A percentile compares a stretch with the other conserved stretches of the same genome.
Conservation (phyloP, 2,113 vertebrate genomes). For the Aythya baeri region DNA sequence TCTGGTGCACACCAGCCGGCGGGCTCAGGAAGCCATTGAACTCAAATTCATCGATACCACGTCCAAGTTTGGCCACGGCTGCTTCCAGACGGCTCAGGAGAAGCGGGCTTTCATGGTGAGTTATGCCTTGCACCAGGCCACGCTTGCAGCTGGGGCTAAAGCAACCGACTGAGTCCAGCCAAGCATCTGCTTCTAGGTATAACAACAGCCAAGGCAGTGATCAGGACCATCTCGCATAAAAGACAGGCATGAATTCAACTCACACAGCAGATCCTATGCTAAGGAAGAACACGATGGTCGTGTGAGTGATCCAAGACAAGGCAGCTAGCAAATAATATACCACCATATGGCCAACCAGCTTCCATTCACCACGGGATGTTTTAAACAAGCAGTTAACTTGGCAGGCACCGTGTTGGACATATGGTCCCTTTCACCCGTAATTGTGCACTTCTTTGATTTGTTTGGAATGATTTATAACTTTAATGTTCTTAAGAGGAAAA, state of each 20-base stretch:
- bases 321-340: slow-evolving; percentile 10
- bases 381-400: slow-evolving; percentile 41
- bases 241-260: background rate
- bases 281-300: background rate
- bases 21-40: slow-evolving; percentile 75
- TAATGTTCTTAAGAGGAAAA: background rate
- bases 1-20: slow-evolving; percentile 76
- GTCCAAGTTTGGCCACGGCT: slow-evolving; percentile 84
- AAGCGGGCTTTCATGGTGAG: slow-evolving; percentile 86
- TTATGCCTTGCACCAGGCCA: accelerated
- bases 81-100: slow-evolving; percentile 85
- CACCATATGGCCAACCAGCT: slow-evolving; percentile 32
- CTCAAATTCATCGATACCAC: slow-evolving; percentile 88
- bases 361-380: background rate
- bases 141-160: background rate
- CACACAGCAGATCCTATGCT: background rate
- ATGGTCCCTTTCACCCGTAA: slow-evolving; percentile 19
- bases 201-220: background rate
- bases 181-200: background rate
- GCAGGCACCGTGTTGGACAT: slow-evolving; percentile 28
- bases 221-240: background rate
- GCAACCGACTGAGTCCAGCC: background rate
- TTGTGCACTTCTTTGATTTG: slow-evolving; percentile 34
- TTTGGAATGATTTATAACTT: slow-evolving; percentile 13
- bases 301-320: slow-evolving; percentile 29